Base-by-base conservation (phyloP, 2,113 vertebrate genomes). In the Oryzias javanicus region DNA sequence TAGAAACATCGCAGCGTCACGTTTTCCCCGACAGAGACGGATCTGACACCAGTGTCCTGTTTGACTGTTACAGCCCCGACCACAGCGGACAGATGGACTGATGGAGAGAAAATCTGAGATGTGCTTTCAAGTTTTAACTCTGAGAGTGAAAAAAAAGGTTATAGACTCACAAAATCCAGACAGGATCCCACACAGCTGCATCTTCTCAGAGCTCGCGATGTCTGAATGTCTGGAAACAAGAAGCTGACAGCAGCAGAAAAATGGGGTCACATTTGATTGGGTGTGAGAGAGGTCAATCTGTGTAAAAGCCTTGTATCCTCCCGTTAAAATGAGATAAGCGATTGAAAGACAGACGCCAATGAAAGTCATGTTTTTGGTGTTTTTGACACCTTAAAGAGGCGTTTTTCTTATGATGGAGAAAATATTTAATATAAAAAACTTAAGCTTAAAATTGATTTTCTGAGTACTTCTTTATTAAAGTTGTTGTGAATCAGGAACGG, bases 1-100 rank as follows among this genome's bases (percentile, higher is more conserved):
- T 72, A 76, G 67, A 65, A 61, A 48, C 87, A 88, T n/a, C 22
- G 51, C 7, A 90, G 55, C 22, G 56, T 74, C 47, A 87, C 70
- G 5, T n/a, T 79, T 46, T 75, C 67, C 55, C 87, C 79, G 7
- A 76, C 44, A 5, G 18, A 14, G 42, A 27, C 59, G 0, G 62
- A 54, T 16, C 29, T 13, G n/a, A 82, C 35, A 3, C 74, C 81
- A 4, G 16, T 45, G 49, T 80, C 79, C 61, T 80, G 74, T 4
- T 22, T 48, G 42, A 76, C 46, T 29, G 56, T 5, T 13, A 16
- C 40, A 0, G 54, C 16, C 42, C 42, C 45, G 45, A 56, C 42
- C 46, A 63, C 60, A 14, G 54, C 65, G 42, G 57, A 47, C 45
- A 77, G 42, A 40, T 60, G 27, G 58, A 70, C 70, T 65, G 53